A percentile compares a stretch with the other conserved stretches of the same genome.
Evolutionary conservation across 2,888 invertebrate genomes (phyloP).

Genomic region (Thalpophila matura): DNA sequence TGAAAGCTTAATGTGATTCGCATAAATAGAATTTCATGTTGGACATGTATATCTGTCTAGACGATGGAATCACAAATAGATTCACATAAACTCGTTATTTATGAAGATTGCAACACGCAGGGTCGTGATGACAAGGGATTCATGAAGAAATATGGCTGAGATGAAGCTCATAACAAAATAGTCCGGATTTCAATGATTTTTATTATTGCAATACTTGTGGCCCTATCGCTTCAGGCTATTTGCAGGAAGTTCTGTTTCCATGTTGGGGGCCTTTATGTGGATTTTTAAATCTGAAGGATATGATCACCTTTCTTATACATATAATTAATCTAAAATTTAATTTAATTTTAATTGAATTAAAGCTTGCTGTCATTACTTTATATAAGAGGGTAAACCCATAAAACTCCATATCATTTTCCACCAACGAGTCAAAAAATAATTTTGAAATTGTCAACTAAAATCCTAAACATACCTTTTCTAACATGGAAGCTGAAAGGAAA

Average conservation of each 20-base stretch:
- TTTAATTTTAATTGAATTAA: no score
- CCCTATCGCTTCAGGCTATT: slow-evolving; percentile 12
- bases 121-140: slow-evolving; percentile 56
- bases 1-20: slow-evolving; percentile 80
- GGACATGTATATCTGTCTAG: slow-evolving; percentile 67
- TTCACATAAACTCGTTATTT: slow-evolving; percentile 65
- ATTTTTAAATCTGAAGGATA: not conserved
- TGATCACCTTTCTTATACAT: no score
- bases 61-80: slow-evolving; percentile 58
- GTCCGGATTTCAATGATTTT: slow-evolving; percentile 14
- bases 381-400: not conserved
- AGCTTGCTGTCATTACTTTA: not conserved
- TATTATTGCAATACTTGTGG: slow-evolving; percentile 7
- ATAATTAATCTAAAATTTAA: no score
- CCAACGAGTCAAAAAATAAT: no score
- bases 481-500: slow-evolving; percentile 42
- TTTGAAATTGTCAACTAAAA: not conserved
- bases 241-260: slow-evolving; percentile 1
- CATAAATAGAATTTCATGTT: slow-evolving; percentile 82
- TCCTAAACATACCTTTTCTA: slow-evolving; percentile 7
- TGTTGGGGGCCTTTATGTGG: no score
- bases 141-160: slow-evolving; percentile 36
- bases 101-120: slow-evolving; percentile 63
- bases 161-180: slow-evolving; percentile 24
- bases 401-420: not conserved